phyloP scores from a whole-genome alignment of 1,140 invertebrate genomes.

The Nasonia longicornis region DNA sequence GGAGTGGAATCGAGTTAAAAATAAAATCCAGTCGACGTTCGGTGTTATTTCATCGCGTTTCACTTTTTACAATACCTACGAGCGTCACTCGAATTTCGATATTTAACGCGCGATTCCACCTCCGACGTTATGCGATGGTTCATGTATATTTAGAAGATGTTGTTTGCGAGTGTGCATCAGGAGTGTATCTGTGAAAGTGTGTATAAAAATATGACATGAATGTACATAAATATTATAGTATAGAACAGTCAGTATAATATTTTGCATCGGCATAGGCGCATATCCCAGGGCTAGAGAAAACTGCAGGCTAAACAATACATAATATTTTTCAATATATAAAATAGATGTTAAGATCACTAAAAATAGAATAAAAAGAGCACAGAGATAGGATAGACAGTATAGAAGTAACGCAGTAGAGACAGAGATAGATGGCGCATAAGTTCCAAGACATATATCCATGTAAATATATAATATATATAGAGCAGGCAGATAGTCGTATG shows the following conservation, averaged over 20 bases:
- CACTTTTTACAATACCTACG: no score
- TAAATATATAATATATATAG: background rate
- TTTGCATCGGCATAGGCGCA: conserved; percentile 24
- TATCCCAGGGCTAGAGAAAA: conserved; percentile 26
- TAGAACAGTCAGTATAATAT: background rate
- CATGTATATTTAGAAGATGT: background rate
- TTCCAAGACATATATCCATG: conserved; percentile 17
- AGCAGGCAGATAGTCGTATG: conserved; percentile 2
- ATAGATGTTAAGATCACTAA: background rate
- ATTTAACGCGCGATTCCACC: no score
- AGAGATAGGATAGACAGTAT: background rate
- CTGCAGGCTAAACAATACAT: conserved; percentile 18
- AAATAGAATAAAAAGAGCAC: conserved; percentile 1
- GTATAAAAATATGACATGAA: background rate
- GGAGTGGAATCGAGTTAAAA: no score
- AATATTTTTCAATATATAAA: background rate
- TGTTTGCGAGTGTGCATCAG: background rate
- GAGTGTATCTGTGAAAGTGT: background rate
- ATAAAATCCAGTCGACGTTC: no score
- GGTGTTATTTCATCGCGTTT: no score
- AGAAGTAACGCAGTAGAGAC: background rate
- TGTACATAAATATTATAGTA: background rate
- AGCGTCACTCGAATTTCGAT: no score
- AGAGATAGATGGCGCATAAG: background rate
- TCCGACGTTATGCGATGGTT: no score